Conservation (phyloP, 2,113 vertebrate genomes). For the Triplophysa tibetana region DNA sequence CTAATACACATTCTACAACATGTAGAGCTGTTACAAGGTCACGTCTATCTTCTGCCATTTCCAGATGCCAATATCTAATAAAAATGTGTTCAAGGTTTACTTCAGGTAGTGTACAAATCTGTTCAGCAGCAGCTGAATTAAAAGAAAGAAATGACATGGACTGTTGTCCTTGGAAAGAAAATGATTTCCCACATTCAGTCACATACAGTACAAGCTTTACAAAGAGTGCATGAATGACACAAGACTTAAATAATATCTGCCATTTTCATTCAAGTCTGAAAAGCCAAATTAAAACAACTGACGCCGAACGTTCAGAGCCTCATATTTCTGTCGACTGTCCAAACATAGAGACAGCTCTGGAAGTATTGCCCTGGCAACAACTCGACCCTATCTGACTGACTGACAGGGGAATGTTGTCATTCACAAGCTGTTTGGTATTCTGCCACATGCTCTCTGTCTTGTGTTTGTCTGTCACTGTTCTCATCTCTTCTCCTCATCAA, state of each 20-base stretch:
- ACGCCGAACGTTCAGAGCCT: neutral
- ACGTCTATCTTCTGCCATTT: too few species aligned
- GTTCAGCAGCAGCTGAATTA: neutral
- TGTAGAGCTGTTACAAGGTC: too few species aligned
- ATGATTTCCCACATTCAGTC: neutral
- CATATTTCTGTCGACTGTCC: neutral
- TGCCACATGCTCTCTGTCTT: constrained; percentile 46
- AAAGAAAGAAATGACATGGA: neutral
- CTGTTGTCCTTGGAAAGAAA: neutral
- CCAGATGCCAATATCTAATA: too few species aligned
- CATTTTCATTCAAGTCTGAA: neutral
- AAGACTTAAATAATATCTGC: neutral
- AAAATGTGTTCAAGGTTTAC: neutral
- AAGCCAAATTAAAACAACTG: neutral
- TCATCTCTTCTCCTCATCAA: neutral
- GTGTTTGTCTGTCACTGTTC: constrained; percentile 34
- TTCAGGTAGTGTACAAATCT: neutral
- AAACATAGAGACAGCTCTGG: constrained; percentile 11
- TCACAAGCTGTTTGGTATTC: constrained; percentile 58
- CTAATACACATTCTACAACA: too few species aligned
- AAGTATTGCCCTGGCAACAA: constrained; percentile 54
- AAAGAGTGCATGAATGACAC: neutral
- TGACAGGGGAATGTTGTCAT: constrained; percentile 49
- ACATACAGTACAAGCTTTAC: neutral
- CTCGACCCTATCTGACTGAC: constrained; percentile 36